Evolutionary conservation across 2,888 invertebrate species (phyloP), one percentile per base, ranked within the genome.

Genomic region (Cerastis rubricosa): DNA sequence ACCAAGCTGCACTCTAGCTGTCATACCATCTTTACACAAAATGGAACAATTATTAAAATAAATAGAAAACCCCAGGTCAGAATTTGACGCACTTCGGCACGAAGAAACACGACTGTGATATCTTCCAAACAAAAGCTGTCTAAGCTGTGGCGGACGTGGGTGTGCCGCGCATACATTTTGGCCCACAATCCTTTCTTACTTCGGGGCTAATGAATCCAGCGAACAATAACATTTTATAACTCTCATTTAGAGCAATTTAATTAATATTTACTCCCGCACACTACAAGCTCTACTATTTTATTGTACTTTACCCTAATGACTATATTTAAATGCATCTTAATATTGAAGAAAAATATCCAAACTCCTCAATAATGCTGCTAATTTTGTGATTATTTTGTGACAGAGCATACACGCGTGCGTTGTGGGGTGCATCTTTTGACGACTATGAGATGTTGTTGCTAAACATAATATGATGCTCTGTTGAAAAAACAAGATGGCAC

Each of bases 261-360:
- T n/a, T 43, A 40, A n/a, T 40, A 40, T 40, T 40, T 3, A 3
- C 2, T 59, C 25, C 22, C 17, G 17, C 22, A 43, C 14, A 35
- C n/a, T 22, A 71, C 29, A 63, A 47, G 54, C 57, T 51, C 4
- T 65, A 35, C 75, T 65, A 19, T 14, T 45, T 51, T 51, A 17
- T 49, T 43, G 19, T 79, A 57, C 29, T 45, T 51, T 83, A 74
- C 2, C 4, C 89, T 89, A 90, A 85, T 90, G 90, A 90, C 90
- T 90, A 89, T 84, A 66, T 80, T 82, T 91, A 91, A 90, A 90
- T 90, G 90, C 91, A 89, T 82, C 66, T 68, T 68, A 69, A 43
- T 14, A 57, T 61, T 75, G 19, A 67, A 80, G 14, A 22, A 40
- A 47, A 51, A 47, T 43, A 40, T 49, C 14, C 69, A 78, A 68